Percentiles rank a stretch among this genome's conserved stretches.
phyloP scores from a whole-genome alignment of 2,888 invertebrate genomes.

The Pocota personata region DNA sequence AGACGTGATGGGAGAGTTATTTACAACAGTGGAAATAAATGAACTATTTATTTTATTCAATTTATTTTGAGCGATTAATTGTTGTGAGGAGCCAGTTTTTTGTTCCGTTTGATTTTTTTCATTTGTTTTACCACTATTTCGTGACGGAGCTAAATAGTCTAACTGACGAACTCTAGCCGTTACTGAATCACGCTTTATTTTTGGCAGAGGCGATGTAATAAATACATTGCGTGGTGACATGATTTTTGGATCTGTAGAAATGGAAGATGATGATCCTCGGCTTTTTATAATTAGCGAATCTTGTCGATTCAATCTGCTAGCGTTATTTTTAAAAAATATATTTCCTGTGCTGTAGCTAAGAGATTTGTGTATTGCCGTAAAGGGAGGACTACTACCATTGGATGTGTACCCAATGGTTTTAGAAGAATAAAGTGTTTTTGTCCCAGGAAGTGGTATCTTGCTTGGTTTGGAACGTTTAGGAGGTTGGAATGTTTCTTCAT shows the following conservation, averaged over 20 bases:
- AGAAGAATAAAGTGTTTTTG: constrained; percentile 78
- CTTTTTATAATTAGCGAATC: constrained; percentile 81
- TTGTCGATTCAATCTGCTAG: constrained; percentile 83
- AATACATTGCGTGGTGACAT: constrained; percentile 77
- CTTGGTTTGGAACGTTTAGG: constrained; percentile 85
- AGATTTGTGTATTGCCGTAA: constrained; percentile 79
- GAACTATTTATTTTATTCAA: constrained; percentile 78
- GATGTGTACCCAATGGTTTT: constrained; percentile 26
- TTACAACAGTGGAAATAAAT: constrained; percentile 79
- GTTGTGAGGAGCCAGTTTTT: constrained; percentile 26
- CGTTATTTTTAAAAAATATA: constrained; percentile 77
- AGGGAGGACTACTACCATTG: constrained; percentile 80
- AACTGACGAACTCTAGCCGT: constrained; percentile 84
- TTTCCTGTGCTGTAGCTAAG: constrained; percentile 82
- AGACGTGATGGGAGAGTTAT: constrained; percentile 65
- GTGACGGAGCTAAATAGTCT: constrained; percentile 83
- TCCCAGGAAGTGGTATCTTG: constrained; percentile 88
- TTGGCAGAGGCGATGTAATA: constrained; percentile 81
- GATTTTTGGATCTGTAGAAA: constrained; percentile 80
- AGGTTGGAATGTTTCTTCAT: constrained; percentile 68
- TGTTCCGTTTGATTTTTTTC: constrained; percentile 37
- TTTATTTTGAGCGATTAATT: constrained; percentile 57
- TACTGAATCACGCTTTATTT: constrained; percentile 83
- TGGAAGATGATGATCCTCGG: constrained; percentile 81
- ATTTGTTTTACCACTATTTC: constrained; percentile 58